Conservation (phyloP, 2,797 vertebrate species). For the Cossypha niveicapilla region DNA sequence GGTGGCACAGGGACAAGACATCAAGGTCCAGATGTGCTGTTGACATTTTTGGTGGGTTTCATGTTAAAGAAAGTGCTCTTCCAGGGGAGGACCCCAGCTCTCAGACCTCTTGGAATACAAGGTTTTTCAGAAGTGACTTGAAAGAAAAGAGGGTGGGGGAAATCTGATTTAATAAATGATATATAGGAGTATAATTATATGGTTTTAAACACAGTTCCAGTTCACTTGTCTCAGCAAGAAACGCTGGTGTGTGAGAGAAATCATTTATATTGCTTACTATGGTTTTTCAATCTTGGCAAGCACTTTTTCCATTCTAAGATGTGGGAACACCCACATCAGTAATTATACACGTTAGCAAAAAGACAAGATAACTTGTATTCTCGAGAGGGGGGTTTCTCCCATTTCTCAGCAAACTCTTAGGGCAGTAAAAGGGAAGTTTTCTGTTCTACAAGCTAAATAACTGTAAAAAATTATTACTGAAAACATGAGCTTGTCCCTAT, state of each 20-base stretch:
- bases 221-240: constrained; percentile 69
- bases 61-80: background rate
- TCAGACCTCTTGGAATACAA: constrained; percentile 10
- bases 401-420: background rate
- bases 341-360: constrained; percentile 53
- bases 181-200: constrained; percentile 71
- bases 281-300: constrained; percentile 57
- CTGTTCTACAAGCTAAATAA: background rate
- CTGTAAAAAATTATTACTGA: background rate
- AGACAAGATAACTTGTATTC: constrained; percentile 39
- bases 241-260: constrained; percentile 43
- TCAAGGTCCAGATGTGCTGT: background rate
- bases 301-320: constrained; percentile 45
- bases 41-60: background rate
- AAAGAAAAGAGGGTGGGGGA: constrained; percentile 65
- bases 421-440: background rate
- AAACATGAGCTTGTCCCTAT: background rate
- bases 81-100: constrained; percentile 7
- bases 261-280: constrained; percentile 54
- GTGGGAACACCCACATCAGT: constrained; percentile 55
- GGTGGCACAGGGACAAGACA: background rate
- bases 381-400: background rate
- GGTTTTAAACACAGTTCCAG: constrained; percentile 54
- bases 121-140: constrained; percentile 53
- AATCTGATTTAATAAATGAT: constrained; percentile 48